A percentile compares a stretch with the other conserved stretches of the same genome.
Conservation (phyloP, 1,140 invertebrate species). For the Diploscapter pachys region DNA sequence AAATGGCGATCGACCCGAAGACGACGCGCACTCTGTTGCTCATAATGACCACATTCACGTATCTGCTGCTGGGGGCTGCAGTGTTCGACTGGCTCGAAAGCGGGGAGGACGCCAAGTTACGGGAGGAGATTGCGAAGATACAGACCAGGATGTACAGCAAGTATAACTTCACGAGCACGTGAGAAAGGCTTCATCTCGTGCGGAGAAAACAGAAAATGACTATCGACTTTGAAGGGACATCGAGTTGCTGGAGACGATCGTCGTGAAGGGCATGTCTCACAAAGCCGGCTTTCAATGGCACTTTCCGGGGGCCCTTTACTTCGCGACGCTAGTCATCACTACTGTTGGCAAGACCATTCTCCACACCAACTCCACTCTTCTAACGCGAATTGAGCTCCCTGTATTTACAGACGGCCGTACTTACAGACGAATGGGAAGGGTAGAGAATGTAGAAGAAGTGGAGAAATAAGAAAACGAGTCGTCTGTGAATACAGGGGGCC, state of each 20-base stretch:
- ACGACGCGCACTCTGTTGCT: conserved; percentile 94
- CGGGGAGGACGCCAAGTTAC: conserved; percentile 81
- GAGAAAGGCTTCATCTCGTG: conserved; percentile 28
- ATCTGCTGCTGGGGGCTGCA: conserved; percentile 93
- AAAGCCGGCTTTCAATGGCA: conserved; percentile 96
- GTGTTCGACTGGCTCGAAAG: conserved; percentile 97
- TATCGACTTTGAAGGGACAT: conserved; percentile 72
- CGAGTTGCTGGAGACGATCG: conserved; percentile 84
- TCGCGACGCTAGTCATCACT: conserved; percentile 94
- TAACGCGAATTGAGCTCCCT: too few relatives aligned
- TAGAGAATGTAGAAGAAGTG: conserved; percentile 14
- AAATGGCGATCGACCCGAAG: conserved; percentile 64
- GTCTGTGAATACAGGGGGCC: too few relatives aligned
- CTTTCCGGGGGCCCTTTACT: conserved; percentile 94
- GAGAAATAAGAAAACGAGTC: background rate
- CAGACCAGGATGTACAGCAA: conserved; percentile 75
- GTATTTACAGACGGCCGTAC: too few relatives aligned
- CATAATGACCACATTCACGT: conserved; percentile 96
- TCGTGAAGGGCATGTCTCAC: conserved; percentile 87
- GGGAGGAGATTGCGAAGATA: conserved; percentile 61
- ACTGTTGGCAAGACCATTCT: conserved; percentile 76
- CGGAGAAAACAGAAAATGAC: too few relatives aligned
- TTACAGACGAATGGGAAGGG: background rate
- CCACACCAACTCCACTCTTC: background rate
- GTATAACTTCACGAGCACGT: conserved; percentile 77